A percentile compares a stretch with the other conserved stretches of the same genome.
Evolutionary conservation across 2,888 invertebrate species (phyloP).

Genomic region (Brachypalpus laphriformis): DNA sequence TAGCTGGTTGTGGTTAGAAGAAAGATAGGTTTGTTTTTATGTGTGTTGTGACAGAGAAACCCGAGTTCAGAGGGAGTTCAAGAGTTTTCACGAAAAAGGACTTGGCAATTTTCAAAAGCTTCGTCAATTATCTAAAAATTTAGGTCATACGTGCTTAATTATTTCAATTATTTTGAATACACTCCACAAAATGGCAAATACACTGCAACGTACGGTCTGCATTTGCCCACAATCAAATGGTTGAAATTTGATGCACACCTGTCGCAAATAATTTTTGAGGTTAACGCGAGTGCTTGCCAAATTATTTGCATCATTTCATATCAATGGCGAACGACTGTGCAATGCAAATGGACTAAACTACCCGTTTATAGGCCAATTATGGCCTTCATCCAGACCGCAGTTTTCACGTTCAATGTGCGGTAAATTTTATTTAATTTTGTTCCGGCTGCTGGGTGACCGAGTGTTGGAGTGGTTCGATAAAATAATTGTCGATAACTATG

Average conservation of each 20-base stretch:
- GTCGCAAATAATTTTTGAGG: slow-evolving; percentile 59
- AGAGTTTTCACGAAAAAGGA: background rate
- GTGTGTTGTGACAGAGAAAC: too few relatives aligned
- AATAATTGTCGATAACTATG: slow-evolving; percentile 9
- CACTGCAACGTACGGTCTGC: background rate
- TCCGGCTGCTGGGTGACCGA: slow-evolving; percentile 13
- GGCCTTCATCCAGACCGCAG: slow-evolving; percentile 31
- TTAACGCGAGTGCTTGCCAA: slow-evolving; percentile 38
- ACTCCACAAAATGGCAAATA: background rate
- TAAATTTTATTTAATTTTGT: slow-evolving; percentile 51
- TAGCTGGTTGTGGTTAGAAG: background rate
- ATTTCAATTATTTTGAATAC: background rate
- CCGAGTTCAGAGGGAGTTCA: background rate
- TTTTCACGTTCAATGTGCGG: slow-evolving; percentile 53
- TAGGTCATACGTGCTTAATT: background rate
- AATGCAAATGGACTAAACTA: slow-evolving; percentile 54
- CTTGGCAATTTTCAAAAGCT: background rate
- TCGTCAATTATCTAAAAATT: background rate
- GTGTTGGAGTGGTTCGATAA: slow-evolving; percentile 15
- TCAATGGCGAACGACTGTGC: slow-evolving; percentile 39
- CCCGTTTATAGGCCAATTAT: slow-evolving; percentile 55
- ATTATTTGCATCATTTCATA: slow-evolving; percentile 63
- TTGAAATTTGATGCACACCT: slow-evolving; percentile 44
- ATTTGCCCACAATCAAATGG: slow-evolving; percentile 12
- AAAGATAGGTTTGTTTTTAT: too few relatives aligned